Conservation (phyloP, 2,888 invertebrate species). For the Xanthorhoe designata region DNA sequence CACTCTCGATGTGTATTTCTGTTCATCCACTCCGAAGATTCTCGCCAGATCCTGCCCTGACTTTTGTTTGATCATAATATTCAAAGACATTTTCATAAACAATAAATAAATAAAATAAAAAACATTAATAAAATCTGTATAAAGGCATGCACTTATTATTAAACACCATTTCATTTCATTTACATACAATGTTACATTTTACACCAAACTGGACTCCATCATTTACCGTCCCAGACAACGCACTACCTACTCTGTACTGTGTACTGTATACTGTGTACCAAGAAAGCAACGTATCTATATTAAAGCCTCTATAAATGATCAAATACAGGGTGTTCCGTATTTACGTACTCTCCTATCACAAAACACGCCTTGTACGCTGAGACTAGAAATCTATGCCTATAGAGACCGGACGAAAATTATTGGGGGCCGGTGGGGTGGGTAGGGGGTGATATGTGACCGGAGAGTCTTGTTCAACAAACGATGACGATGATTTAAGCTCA, state of each 20-base stretch:
- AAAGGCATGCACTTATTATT: too few relatives aligned
- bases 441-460: conserved; percentile 83
- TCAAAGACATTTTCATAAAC: too few relatives aligned
- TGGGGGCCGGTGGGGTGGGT: conserved; percentile 55
- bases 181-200: not conserved
- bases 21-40: too few relatives aligned
- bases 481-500: conserved; percentile 85
- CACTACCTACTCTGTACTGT: not conserved
- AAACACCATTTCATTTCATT: too few relatives aligned
- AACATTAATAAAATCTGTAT: too few relatives aligned
- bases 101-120: too few relatives aligned
- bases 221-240: conserved; percentile 1
- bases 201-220: not conserved
- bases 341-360: conserved; percentile 66
- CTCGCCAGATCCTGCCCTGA: too few relatives aligned
- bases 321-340: conserved; percentile 63
- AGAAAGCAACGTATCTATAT: conserved; percentile 41
- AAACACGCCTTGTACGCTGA: conserved; percentile 73
- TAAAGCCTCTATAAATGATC: conserved; percentile 55
- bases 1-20: too few relatives aligned
- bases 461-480: conserved; percentile 86
- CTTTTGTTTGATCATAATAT: too few relatives aligned
- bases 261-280: too few relatives aligned
- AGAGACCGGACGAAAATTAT: conserved; percentile 78
- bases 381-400: conserved; percentile 79